A percentile compares a stretch with the other conserved stretches of the same genome.
Conservation (phyloP, 2,113 vertebrate species). For the Hippolais icterina region DNA sequence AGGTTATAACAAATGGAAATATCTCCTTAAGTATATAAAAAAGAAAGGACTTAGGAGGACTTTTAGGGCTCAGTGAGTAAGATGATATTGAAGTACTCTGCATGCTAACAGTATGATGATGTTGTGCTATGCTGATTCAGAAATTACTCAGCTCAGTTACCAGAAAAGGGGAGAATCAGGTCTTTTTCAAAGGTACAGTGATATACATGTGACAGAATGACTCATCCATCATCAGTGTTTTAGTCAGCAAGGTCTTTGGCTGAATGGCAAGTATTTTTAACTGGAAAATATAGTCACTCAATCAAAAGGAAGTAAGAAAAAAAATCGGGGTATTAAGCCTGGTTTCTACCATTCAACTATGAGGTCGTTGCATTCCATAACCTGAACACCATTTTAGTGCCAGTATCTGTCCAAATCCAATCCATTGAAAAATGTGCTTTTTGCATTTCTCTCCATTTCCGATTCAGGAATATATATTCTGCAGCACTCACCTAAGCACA, state of each 20-base stretch:
- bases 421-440: neutral
- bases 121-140: neutral
- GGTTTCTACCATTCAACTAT: neutral
- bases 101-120: neutral
- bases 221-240: neutral
- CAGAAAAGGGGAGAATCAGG: neutral
- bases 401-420: neutral
- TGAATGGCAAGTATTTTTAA: conserved; percentile 40
- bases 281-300: neutral
- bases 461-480: neutral
- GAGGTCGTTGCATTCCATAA: neutral
- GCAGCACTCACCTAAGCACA: neutral
- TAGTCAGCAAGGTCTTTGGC: conserved; percentile 49
- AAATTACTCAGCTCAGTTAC: conserved; percentile 20
- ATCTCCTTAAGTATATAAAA: neutral
- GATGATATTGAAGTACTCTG: neutral
- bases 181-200: neutral
- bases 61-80: neutral
- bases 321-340: neutral
- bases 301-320: neutral
- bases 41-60: neutral
- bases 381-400: neutral
- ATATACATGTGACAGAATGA: neutral
- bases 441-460: neutral
- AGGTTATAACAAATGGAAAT: neutral